phyloP scores from a whole-genome alignment of 2,797 vertebrate species.

The Smutsia temminckii region DNA sequence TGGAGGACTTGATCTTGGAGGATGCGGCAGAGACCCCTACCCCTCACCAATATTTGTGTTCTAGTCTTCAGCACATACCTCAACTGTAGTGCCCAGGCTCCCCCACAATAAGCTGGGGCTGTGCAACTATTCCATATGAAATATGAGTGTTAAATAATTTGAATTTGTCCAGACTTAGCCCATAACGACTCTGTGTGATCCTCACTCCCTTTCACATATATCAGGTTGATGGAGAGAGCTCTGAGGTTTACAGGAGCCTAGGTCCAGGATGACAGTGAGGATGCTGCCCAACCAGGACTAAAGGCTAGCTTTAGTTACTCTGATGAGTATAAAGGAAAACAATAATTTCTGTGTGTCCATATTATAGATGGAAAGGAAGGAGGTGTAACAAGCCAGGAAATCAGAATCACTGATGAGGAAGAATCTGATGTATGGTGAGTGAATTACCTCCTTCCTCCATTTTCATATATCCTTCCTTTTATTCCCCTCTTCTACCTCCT shows the following conservation, averaged over 20 bases:
- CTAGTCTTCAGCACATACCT: neutral
- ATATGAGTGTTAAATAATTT: neutral
- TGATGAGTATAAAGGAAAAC: neutral
- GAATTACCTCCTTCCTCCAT: neutral
- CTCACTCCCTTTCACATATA: neutral
- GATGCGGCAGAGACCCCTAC: neutral
- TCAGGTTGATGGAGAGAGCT: neutral
- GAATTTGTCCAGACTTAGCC: neutral
- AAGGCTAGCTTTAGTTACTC: neutral
- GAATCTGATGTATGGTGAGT: neutral
- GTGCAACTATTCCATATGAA: neutral
- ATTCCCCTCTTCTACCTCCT: neutral
- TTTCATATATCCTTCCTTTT: neutral
- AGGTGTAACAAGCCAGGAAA: neutral
- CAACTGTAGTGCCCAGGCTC: neutral
- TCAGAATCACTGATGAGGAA: neutral
- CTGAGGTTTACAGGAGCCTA: neutral
- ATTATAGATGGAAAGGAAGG: neutral
- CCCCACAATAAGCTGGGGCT: neutral
- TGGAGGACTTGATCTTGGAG: neutral
- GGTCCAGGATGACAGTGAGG: neutral
- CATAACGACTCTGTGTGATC: neutral
- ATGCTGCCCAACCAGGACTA: neutral
- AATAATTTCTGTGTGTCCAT: neutral
- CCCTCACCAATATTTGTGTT: neutral